Evolutionary conservation across 2,888 invertebrate species (phyloP).

Genomic region (Alviniconcha strummeri): DNA sequence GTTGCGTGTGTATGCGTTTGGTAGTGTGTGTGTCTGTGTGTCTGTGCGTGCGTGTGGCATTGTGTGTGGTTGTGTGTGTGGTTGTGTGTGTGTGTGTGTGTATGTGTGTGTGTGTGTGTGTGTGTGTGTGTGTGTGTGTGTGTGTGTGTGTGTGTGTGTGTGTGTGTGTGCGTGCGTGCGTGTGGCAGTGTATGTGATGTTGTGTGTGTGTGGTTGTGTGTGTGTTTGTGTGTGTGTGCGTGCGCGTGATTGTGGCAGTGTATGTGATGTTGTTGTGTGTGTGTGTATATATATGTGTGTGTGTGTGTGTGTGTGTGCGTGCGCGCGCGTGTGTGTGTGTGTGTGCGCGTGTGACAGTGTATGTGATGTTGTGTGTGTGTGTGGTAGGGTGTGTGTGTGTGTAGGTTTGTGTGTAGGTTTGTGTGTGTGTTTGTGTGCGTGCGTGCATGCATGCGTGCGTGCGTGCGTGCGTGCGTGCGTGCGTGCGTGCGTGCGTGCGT

Average conservation of each 20-base stretch:
- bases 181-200: background rate
- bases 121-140: background rate
- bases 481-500: too few relatives aligned
- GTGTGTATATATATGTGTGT: background rate
- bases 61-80: background rate
- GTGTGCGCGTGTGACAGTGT: background rate
- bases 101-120: background rate
- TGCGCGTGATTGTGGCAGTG: background rate
- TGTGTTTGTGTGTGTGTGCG: background rate
- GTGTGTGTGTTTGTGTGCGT: too few relatives aligned
- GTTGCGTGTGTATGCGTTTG: background rate
- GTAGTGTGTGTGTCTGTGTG: background rate
- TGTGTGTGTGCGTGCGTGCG: background rate
- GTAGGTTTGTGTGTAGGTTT: background rate
- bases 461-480: too few relatives aligned
- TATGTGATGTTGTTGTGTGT: too few relatives aligned
- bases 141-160: background rate
- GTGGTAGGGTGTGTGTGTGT: conserved; percentile 8
- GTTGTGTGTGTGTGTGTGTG: background rate
- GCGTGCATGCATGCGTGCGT: too few relatives aligned
- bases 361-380: too few relatives aligned
- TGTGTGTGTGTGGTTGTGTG: background rate
- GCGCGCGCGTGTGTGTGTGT: background rate
- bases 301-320: conserved; percentile 7
- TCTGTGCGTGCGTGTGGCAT: background rate